A percentile compares a stretch with the other conserved stretches of the same genome.
phyloP scores from a whole-genome alignment of 2,888 invertebrate species.

The Oasisia sp. region DNA sequence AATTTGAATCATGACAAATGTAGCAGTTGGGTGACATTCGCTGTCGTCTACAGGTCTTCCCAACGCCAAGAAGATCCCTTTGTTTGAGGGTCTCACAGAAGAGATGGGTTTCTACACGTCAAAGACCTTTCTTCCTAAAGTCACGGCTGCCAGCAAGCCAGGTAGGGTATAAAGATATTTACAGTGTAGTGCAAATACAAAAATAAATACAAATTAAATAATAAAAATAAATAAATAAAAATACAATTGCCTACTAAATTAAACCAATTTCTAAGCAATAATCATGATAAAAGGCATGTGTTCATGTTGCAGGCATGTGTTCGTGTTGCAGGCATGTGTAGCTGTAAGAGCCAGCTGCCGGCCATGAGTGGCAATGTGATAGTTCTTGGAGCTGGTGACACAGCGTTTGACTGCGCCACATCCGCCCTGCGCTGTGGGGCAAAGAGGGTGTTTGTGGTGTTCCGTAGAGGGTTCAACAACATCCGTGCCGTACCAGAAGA shows the following conservation, averaged over 20 bases:
- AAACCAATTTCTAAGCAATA: too few relatives aligned
- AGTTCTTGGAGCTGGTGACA: slow-evolving; percentile 96
- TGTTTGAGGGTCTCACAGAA: slow-evolving; percentile 74
- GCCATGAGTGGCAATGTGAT: slow-evolving; percentile 83
- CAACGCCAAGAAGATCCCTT: slow-evolving; percentile 82
- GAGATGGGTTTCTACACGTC: slow-evolving; percentile 94
- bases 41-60: slow-evolving; percentile 77
- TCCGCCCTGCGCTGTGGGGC: slow-evolving; percentile 96
- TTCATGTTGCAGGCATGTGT: too few relatives aligned
- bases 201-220: too few relatives aligned
- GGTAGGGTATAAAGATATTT: slow-evolving; percentile 67
- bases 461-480: slow-evolving; percentile 92
- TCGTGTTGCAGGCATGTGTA: slow-evolving; percentile 76
- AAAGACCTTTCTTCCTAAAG: slow-evolving; percentile 90
- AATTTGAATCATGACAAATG: background rate
- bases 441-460: slow-evolving; percentile 88
- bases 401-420: slow-evolving; percentile 99
- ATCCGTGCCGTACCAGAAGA: slow-evolving; percentile 98
- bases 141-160: slow-evolving; percentile 88
- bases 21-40: background rate
- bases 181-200: background rate
- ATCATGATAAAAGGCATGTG: too few relatives aligned
- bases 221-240: too few relatives aligned
- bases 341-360: slow-evolving; percentile 80
- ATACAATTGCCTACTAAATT: too few relatives aligned